Percentiles rank a stretch among this genome's conserved stretches.
phyloP scores from a whole-genome alignment of 2,797 vertebrate genomes.

The Miichthys miiuy region DNA sequence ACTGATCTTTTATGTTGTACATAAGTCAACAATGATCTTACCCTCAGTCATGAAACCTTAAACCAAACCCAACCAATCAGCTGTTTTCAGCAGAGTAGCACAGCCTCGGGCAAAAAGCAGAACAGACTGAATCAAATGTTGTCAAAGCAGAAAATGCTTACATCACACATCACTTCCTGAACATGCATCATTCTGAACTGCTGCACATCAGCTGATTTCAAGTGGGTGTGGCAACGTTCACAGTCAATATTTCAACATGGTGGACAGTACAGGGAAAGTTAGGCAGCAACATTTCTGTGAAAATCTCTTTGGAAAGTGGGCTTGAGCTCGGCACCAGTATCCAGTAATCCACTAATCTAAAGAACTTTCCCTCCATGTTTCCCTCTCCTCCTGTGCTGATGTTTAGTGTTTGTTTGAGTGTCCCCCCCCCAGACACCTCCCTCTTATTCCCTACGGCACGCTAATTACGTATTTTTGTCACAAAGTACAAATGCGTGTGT shows the following conservation, averaged over 20 bases:
- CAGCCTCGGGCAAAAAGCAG: too few relatives aligned
- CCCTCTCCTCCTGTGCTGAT: not conserved
- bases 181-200: not conserved
- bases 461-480: constrained; percentile 77
- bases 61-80: too few relatives aligned
- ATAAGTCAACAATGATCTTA: too few relatives aligned
- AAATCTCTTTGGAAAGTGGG: not conserved
- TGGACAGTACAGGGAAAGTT: not conserved
- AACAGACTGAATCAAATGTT: too few relatives aligned
- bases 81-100: too few relatives aligned
- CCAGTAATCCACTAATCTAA: not conserved
- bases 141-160: too few relatives aligned
- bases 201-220: not conserved
- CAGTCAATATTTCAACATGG: constrained; percentile 1
- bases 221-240: not conserved
- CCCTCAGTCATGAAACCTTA: too few relatives aligned
- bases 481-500: constrained; percentile 62
- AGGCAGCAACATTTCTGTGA: not conserved
- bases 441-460: constrained; percentile 55
- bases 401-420: constrained; percentile 22
- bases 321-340: not conserved
- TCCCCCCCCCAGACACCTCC: constrained; percentile 14
- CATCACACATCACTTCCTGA: not conserved
- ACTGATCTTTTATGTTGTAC: too few relatives aligned
- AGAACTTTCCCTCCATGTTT: not conserved